These are phyloP conservation scores for Archocentrus centrarchus DNA, from an alignment of 2,113 vertebrate genomes.

Conservation along the genomic window DNA sequence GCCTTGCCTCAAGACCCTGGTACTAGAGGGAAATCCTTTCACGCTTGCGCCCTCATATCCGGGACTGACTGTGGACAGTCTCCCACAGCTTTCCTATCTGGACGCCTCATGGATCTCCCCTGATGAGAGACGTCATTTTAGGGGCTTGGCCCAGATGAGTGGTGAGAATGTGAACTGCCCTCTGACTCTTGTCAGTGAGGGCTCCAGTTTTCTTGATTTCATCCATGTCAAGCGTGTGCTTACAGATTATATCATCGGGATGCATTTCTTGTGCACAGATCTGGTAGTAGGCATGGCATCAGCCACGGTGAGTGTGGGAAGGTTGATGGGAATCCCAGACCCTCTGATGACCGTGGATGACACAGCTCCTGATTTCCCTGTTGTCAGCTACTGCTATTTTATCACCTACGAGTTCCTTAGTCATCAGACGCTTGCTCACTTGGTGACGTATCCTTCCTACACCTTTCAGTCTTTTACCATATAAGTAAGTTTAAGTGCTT, in stretches of 20 bases:
- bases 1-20: slow-evolving; percentile 77
- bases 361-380: slow-evolving; percentile 53
- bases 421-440: not conserved
- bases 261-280: slow-evolving; percentile 65
- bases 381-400: slow-evolving; percentile 81
- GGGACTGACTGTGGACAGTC: slow-evolving; percentile 84
- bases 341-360: slow-evolving; percentile 35
- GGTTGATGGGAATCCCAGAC: slow-evolving; percentile 79
- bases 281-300: slow-evolving; percentile 57
- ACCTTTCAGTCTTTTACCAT: not conserved
- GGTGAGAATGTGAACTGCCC: slow-evolving; percentile 75
- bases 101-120: slow-evolving; percentile 80
- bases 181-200: not conserved
- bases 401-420: slow-evolving; percentile 82
- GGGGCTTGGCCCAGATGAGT: slow-evolving; percentile 68
- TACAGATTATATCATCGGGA: not conserved
- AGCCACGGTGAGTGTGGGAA: slow-evolving; percentile 80
- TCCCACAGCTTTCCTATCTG: slow-evolving; percentile 79
- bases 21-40: slow-evolving; percentile 88
- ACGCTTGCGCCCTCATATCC: slow-evolving; percentile 84
- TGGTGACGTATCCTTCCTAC: slow-evolving; percentile 26
- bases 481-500: not conserved
- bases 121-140: slow-evolving; percentile 78
- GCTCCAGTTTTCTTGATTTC: not conserved
- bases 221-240: not conserved